A percentile compares a stretch with the other conserved stretches of the same genome.
phyloP scores from a whole-genome alignment of 2,113 vertebrate species.

The Malurus alboscapulatus region DNA sequence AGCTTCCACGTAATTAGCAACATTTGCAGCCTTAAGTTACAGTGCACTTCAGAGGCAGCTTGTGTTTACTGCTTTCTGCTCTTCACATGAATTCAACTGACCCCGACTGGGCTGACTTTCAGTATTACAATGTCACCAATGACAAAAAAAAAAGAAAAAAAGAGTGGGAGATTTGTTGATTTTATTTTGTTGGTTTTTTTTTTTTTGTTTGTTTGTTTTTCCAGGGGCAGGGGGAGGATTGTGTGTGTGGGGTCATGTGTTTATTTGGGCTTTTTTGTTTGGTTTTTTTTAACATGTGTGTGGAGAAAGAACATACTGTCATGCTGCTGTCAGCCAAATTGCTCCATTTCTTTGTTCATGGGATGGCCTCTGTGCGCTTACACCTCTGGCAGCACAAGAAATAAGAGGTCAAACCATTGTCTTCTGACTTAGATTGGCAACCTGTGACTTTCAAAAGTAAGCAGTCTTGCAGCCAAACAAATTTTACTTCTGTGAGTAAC shows the following conservation, averaged over 20 bases:
- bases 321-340: neutral
- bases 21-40: neutral
- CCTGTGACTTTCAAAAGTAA: neutral
- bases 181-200: too few species aligned
- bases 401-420: neutral
- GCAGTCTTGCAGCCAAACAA: neutral
- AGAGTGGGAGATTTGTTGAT: too few species aligned
- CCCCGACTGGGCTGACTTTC: neutral
- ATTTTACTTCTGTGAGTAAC: neutral
- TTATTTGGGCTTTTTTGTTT: neutral
- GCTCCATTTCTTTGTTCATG: neutral
- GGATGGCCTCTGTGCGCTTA: neutral
- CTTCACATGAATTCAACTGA: rapidly evolving
- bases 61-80: neutral
- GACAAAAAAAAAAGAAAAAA: neutral
- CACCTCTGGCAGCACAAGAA: neutral
- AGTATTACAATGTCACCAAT: neutral
- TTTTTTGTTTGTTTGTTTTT: neutral
- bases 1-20: neutral
- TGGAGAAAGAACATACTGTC: neutral
- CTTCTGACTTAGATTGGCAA: neutral
- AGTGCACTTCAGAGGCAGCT: rapidly evolving
- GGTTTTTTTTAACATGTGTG: rapidly evolving
- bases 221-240: neutral
- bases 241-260: rapidly evolving